Evolutionary conservation across 1,140 invertebrate species (phyloP), one percentile per base, ranked within the genome.

Genomic region (Drosophila athabasca): DNA sequence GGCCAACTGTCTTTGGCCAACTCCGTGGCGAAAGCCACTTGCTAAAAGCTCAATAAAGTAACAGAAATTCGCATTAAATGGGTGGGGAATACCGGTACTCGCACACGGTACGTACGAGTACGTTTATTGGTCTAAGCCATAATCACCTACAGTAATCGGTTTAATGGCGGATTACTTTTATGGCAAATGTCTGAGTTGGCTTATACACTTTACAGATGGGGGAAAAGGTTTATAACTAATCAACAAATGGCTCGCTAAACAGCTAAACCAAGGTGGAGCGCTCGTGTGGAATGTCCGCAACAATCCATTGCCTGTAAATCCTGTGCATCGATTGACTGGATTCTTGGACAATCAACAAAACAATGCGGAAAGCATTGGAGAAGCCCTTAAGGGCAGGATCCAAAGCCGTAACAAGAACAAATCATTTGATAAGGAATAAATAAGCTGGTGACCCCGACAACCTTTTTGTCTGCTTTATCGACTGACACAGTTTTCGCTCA

Each of bases 11-110:
- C 17, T 19, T 19, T 19, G 17, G 17, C 17, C 17, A 19, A 35
- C 31, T 35, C 31, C 31, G 0, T 1, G 43, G 49, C 17, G 54
- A 65, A 74, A 51, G 48, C 22, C 24, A 76, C 54, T 58, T 50
- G 76, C 58, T 79, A 79, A 79, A 67, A 69, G 76, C 26, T 59
- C 39, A 59, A 70, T 55, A 73, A 69, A 74, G n/a, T 68, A 39
- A 17, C 5, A 39, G 35, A 62, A 44, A 66, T 9, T 24, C 2
- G 49, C 46, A 52, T 69, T 60, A 55, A 73, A 46, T 55, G n/a
- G 26, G 17, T 57, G 17, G 17, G 17, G 44, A 62, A 51, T 52
- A 57, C 31, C 41, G 45, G 53, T 55, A 19, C 17, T 19, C 17
- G 17, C 1, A 19, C 17, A 19, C 17, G 17, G 0, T 19, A 19